Evolutionary conservation across 2,888 invertebrate genomes (phyloP).

Genomic region (Melanophora roralis): DNA sequence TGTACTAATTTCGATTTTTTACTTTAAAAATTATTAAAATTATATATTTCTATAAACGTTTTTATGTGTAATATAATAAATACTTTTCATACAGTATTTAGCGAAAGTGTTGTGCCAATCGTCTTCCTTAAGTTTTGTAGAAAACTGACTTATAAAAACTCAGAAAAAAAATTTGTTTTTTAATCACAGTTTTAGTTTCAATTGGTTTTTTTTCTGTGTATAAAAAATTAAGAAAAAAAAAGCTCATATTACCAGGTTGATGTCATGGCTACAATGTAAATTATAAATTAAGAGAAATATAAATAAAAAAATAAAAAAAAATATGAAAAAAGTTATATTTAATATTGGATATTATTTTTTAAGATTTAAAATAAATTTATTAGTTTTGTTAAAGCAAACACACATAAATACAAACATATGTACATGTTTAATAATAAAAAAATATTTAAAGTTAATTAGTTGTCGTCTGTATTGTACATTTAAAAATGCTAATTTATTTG

Average conservation of each 20-base stretch:
- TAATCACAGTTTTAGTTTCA: no score
- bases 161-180: no score
- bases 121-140: conserved; percentile 62
- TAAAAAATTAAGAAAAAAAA: not conserved
- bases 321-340: not conserved
- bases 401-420: not conserved
- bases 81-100: conserved; percentile 46
- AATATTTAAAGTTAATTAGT: conserved; percentile 41
- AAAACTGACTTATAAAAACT: not conserved
- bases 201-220: no score
- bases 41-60: no score
- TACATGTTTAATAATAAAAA: conserved; percentile 14
- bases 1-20: no score
- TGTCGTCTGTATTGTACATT: conserved; percentile 39
- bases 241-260: not conserved
- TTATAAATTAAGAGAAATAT: not conserved
- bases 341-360: not conserved
- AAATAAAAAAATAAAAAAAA: not conserved
- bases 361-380: not conserved
- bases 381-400: not conserved
- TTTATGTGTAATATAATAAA: no score
- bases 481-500: conserved; percentile 20
- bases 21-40: no score
- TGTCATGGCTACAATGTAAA: conserved; percentile 19
- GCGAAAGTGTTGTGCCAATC: conserved; percentile 63